Evolutionary conservation across 2,888 invertebrate species (phyloP), one percentile per base, ranked within the genome.

Genomic region (Gortyna flavago): DNA sequence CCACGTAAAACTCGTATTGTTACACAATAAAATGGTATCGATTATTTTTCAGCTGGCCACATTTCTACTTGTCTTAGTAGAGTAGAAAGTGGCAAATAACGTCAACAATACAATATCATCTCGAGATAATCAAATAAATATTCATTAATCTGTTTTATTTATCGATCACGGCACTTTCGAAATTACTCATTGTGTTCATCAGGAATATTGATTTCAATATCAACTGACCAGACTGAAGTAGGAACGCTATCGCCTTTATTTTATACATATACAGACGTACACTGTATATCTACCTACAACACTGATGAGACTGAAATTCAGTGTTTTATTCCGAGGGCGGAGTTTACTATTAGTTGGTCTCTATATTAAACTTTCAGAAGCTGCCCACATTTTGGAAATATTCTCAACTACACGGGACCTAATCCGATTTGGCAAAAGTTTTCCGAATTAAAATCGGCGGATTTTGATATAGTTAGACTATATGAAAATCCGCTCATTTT

Each of bases 121-220:
- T 72, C 29, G 7, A 38, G 8, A 64, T 64, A 32, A 64, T 51
- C 21, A 68, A 51, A 72, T 65, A 69, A 77, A 72, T 81, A 57
- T 72, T 81, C 35, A 81, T 65, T 57, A 54, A 51, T 62, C 13
- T 38, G 44, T 61, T 69, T 61, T 76, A 71, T 81, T 71, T 82
- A 51, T 81, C 41, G 54, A 81, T 67, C 62, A n/a, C 65, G 21
- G n/a, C 18, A 21, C 41, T 66, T 59, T 59, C 32, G 48, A 8
- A 11, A n/a, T 61, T 72, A 64, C 67, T 75, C 29, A 81, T 51
- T 76, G 66, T 81, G 59, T 59, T 59, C 59, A 59, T 76, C 2
- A 61, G 29, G 25, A 72, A 67, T 65, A 77, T 72, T 64, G 51
- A 72, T 81, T 76, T 65, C 67, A 35, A 77, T 64, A 61, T 69